A percentile compares a stretch with the other conserved stretches of the same genome.
These are phyloP conservation scores for Acanthurus tractus DNA, from an alignment of 2,797 vertebrate genomes.

Conservation along the genomic window DNA sequence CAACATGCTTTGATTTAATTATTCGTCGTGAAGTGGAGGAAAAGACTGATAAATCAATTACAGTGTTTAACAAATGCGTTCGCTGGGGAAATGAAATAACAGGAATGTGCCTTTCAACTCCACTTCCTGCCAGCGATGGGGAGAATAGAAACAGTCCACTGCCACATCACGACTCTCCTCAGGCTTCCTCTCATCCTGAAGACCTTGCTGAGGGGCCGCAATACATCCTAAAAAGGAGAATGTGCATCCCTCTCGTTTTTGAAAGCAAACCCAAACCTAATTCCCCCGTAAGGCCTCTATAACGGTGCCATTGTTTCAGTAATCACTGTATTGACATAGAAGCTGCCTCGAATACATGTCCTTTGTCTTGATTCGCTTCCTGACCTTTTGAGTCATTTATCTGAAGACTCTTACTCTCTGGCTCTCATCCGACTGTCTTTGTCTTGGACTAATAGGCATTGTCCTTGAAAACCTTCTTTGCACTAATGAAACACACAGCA, in stretches of 20 bases:
- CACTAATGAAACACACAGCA: slow-evolving; percentile 11
- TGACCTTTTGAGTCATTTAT: slow-evolving; percentile 40
- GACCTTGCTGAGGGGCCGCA: slow-evolving; percentile 28
- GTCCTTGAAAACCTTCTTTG: slow-evolving; percentile 14
- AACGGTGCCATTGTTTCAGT: slow-evolving; percentile 59
- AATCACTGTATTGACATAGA: slow-evolving; percentile 63
- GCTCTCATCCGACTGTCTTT: slow-evolving; percentile 30
- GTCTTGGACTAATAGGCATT: slow-evolving; percentile 18
- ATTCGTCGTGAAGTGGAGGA: slow-evolving; percentile 43
- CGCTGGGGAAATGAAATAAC: slow-evolving; percentile 40
- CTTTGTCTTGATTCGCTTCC: slow-evolving; percentile 44
- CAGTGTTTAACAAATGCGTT: slow-evolving; percentile 18
- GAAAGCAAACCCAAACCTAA: slow-evolving; percentile 44
- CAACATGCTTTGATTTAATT: slow-evolving; percentile 43
- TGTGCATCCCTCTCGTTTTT: slow-evolving; percentile 39
- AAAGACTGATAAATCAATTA: slow-evolving; percentile 52
- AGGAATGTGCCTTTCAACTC: slow-evolving; percentile 42
- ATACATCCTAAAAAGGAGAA: slow-evolving; percentile 43
- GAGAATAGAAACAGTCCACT: slow-evolving; percentile 40
- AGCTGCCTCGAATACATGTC: slow-evolving; percentile 41
- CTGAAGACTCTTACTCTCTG: slow-evolving; percentile 13
- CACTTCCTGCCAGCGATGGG: slow-evolving; percentile 2
- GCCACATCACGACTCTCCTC: slow-evolving; percentile 28
- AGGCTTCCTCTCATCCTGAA: slow-evolving; percentile 15
- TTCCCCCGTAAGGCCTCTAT: slow-evolving; percentile 52